Evolutionary conservation across 2,797 vertebrate genomes (phyloP).

Genomic region (Pogonophryne albipinna): DNA sequence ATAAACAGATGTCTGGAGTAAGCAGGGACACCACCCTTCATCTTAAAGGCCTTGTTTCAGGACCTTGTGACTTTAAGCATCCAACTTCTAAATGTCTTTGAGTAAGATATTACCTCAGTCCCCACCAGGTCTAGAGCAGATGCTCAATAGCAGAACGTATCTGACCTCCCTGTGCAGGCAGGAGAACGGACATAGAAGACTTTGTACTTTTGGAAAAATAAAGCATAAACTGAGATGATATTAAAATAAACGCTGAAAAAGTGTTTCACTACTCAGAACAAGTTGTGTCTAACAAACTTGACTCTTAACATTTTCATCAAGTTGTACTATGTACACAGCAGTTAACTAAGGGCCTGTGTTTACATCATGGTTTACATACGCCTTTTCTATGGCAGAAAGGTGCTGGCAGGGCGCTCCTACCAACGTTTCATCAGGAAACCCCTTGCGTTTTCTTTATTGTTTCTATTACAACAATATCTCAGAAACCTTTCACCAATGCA

Average conservation of each 20-base stretch:
- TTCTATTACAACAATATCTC: too few species aligned
- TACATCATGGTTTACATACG: neutral
- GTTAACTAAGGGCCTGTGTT: slow-evolving; percentile 23
- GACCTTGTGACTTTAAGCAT: slow-evolving; percentile 26
- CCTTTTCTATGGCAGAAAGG: too few species aligned
- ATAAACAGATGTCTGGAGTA: slow-evolving; percentile 50
- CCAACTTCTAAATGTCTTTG: slow-evolving; percentile 28
- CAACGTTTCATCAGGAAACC: too few species aligned
- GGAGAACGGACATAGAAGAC: neutral
- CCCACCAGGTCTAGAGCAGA: neutral
- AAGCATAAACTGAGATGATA: neutral
- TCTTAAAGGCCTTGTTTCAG: slow-evolving; percentile 21
- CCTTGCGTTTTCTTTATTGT: too few species aligned
- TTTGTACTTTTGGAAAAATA: neutral
- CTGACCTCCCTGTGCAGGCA: slow-evolving; percentile 2
- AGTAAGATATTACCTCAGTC: neutral
- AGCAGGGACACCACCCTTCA: slow-evolving; percentile 48
- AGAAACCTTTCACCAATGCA: too few species aligned
- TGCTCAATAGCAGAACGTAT: slow-evolving; percentile 2
- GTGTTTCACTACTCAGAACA: slow-evolving; percentile 8
- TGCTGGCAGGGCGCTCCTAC: too few species aligned
- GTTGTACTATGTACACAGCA: slow-evolving; percentile 40
- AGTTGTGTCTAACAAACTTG: slow-evolving; percentile 6
- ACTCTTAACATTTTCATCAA: slow-evolving; percentile 36
- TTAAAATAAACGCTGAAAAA: slow-evolving; percentile 20